Evolutionary conservation across 2,113 vertebrate genomes (phyloP).

Genomic region (Guaruba guarouba): DNA sequence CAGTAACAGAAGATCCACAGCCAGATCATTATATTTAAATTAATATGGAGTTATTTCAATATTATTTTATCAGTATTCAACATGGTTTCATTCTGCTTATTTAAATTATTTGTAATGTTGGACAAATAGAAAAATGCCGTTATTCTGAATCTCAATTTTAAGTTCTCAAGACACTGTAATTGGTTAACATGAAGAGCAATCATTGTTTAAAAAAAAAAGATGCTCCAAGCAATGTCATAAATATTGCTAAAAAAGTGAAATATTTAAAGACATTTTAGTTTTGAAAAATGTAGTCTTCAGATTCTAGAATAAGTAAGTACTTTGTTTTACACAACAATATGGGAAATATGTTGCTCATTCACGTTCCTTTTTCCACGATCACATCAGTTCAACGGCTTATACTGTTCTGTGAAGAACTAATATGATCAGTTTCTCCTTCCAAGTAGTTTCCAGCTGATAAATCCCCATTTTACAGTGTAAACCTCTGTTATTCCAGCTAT

Average conservation of each 20-base stretch:
- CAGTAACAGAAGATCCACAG: neutral
- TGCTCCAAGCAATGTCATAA: neutral
- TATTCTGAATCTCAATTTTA: neutral
- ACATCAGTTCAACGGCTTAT: neutral
- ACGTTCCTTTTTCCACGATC: neutral
- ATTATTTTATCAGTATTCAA: neutral
- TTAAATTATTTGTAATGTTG: neutral
- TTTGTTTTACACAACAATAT: neutral
- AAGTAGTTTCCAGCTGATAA: neutral
- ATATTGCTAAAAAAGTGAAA: accelerated
- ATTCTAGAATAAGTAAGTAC: neutral
- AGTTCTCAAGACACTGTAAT: neutral
- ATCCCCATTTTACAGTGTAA: neutral
- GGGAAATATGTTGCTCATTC: neutral
- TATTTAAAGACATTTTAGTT: neutral
- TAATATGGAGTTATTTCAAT: neutral
- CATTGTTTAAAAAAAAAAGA: neutral
- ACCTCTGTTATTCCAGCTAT: neutral
- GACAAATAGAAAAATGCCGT: neutral
- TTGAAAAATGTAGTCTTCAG: neutral
- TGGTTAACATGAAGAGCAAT: neutral
- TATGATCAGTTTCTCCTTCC: neutral
- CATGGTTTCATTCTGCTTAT: accelerated
- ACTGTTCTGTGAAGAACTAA: neutral
- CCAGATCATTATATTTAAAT: neutral